These are phyloP conservation scores for Hafferia zeledoni DNA, from an alignment of 2,797 vertebrate genomes.

Conservation along the genomic window DNA sequence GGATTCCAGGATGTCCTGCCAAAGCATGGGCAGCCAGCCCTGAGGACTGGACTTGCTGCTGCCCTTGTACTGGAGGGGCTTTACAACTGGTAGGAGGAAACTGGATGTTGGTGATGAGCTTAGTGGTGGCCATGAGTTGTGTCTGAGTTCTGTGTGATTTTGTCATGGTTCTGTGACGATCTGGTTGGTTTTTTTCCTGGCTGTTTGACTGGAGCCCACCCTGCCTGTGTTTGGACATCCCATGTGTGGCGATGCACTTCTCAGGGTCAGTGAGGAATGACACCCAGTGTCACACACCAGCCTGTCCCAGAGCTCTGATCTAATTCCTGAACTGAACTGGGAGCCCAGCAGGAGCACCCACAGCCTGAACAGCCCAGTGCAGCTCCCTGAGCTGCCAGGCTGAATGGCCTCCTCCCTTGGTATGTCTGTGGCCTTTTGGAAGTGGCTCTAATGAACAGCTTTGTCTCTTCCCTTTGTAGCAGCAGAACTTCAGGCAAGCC, in stretches of 20 bases:
- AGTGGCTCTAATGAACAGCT: not conserved
- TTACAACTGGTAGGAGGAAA: not conserved
- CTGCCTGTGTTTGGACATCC: not conserved
- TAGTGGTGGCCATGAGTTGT: not conserved
- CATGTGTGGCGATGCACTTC: accelerated
- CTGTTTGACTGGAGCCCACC: not conserved
- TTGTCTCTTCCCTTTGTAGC: accelerated
- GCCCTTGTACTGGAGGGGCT: accelerated
- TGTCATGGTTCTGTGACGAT: not conserved
- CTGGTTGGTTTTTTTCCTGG: too few species aligned
- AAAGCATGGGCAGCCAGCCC: not conserved
- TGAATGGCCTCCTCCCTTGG: accelerated
- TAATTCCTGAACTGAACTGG: accelerated
- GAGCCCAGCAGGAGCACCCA: accelerated
- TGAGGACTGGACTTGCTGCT: accelerated
- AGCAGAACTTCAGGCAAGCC: not conserved
- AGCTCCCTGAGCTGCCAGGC: accelerated
- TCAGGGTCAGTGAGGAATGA: accelerated
- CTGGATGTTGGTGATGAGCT: not conserved
- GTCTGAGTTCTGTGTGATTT: accelerated
- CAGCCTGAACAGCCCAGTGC: accelerated
- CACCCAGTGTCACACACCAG: not conserved
- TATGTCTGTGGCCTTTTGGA: not conserved
- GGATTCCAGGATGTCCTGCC: not conserved
- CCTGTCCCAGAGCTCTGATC: not conserved